Evolutionary conservation across 2,888 invertebrate species (phyloP), one percentile per base, ranked within the genome.

Genomic region (Chrysotoxum bicinctum): DNA sequence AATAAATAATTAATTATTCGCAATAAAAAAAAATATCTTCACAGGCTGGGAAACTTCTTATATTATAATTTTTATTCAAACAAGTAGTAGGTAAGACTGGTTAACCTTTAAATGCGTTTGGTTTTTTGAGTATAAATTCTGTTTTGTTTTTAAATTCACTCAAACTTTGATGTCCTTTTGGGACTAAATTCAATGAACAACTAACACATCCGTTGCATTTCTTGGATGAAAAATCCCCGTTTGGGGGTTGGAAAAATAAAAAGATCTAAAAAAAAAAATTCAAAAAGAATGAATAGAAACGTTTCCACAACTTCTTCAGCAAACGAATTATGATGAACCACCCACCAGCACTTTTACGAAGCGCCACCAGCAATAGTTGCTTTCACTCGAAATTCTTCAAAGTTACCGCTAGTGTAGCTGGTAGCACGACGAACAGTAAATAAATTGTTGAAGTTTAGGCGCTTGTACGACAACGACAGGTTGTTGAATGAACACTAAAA

Each of bases 401-500:
- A 73, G 30, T 26, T 54, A 60, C 54, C 37, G 66, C 66, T 40
- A 14, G 23, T 1, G 9, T 19, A 1, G 19, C 35, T 19, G 14
- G 16, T 10, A 43, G 9, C 30, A 45, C 64, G 64, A 14, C 32
- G 43, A n/a, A 66, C 52, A 50, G 48, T 16, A 64, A 52, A 35
- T 66, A n/a, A n/a, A 26, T 9, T 32, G 50, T 45, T 70, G 58
- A 48, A 72, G 79, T 70, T 80, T n/a, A 50, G 26, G 50, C 50
- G 50, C 50, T 50, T 75, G 52, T 21, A 66, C 48, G 35, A 35
- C 50, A 50, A 72, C 84, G 80, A 80, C 84, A 84, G 84, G 84
- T 84, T 84, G 84, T 80, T 84, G 84, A 66, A 32, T 75, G 72
- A 80, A 80, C 80, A 84, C 84, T 84, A 54, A 80, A 84, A 66